These are phyloP conservation scores for Stomatorhinus ivindoensis DNA, from an alignment of 2,113 vertebrate genomes.

Conservation along the genomic window DNA sequence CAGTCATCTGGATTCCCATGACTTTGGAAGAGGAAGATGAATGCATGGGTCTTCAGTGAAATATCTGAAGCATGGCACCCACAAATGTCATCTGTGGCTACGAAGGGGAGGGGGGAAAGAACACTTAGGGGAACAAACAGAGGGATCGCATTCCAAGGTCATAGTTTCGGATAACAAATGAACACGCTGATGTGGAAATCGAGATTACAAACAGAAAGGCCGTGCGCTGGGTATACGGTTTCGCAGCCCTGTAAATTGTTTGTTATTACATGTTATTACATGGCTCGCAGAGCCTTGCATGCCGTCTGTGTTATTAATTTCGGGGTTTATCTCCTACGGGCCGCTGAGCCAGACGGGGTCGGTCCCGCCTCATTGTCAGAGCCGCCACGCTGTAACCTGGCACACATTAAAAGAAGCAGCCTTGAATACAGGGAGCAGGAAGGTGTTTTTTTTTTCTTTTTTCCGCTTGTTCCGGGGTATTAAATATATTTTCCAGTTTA, in stretches of 20 bases:
- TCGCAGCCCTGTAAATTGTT: conserved; percentile 28
- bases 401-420: background rate
- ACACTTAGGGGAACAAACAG: background rate
- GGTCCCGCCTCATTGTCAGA: background rate
- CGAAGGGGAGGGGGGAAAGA: background rate
- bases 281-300: conserved; percentile 13
- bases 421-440: background rate
- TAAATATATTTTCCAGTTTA: background rate
- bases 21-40: background rate
- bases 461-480: background rate
- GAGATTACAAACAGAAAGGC: conserved; percentile 11
- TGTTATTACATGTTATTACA: conserved; percentile 29
- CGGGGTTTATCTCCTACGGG: conserved; percentile 20
- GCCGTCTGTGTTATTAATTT: conserved; percentile 27
- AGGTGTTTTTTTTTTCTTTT: background rate
- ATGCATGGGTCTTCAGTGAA: background rate
- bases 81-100: background rate
- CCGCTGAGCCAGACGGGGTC: background rate
- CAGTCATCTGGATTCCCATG: background rate
- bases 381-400: background rate
- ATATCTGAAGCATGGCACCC: background rate
- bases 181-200: conserved; percentile 5
- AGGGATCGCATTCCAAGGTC: conserved; percentile 13
- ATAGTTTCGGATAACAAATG: conserved; percentile 16
- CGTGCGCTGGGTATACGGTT: background rate